Evolutionary conservation across 1,140 invertebrate species (phyloP).

Genomic region (Procambarus virginalis): DNA sequence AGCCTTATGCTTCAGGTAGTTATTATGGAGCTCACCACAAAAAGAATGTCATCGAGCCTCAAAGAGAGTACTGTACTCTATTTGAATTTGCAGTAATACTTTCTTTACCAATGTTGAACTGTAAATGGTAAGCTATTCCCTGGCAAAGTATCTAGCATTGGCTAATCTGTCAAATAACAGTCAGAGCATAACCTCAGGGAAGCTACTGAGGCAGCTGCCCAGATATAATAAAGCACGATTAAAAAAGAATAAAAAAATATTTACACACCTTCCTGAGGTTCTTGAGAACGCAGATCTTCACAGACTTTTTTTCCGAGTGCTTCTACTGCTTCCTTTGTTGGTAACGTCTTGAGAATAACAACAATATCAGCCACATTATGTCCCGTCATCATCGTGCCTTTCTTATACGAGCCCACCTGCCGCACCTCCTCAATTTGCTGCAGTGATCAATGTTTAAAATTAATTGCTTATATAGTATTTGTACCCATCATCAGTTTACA

Average conservation of each 20-base stretch:
- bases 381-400: conserved; percentile 96
- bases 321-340: conserved; percentile 95
- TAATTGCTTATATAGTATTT: background rate
- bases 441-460: background rate
- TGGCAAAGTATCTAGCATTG: no score
- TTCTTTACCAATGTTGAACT: no score
- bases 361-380: conserved; percentile 97
- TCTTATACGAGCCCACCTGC: conserved; percentile 98
- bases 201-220: no score
- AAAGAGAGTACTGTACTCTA: no score
- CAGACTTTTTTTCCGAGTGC: conserved; percentile 91
- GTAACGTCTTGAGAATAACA: conserved; percentile 97
- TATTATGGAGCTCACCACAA: no score
- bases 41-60: no score
- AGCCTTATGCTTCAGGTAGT: no score
- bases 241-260: background rate
- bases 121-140: no score
- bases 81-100: no score
- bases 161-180: no score
- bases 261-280: conserved; percentile 76
- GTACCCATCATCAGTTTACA: background rate
- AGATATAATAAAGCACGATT: no score
- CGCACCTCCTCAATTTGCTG: conserved; percentile 97
- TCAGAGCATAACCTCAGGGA: no score
- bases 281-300: conserved; percentile 83